Percentiles rank a stretch among this genome's conserved stretches.
phyloP scores from a whole-genome alignment of 1,140 invertebrate genomes.

The Solenopsis fugax region DNA sequence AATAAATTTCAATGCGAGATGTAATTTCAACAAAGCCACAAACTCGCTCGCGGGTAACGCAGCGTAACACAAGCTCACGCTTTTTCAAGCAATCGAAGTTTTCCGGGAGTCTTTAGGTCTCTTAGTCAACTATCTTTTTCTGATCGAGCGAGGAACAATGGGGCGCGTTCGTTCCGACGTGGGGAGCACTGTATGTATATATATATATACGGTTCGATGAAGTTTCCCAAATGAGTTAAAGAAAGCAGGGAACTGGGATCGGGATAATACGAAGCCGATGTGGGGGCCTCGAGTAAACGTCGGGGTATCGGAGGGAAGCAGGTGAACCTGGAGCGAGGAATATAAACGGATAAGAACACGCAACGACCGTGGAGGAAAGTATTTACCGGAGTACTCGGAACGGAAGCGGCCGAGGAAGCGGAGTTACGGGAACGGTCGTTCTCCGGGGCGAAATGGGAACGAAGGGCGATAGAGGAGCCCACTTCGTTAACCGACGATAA shows the following conservation, averaged over 20 bases:
- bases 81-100: constrained; percentile 44
- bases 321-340: constrained; percentile 48
- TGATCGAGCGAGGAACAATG: constrained; percentile 13
- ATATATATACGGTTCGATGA: constrained; percentile 15
- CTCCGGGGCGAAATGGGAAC: constrained; percentile 17
- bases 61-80: not conserved
- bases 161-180: not conserved
- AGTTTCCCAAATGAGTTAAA: constrained; percentile 56
- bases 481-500: constrained; percentile 74
- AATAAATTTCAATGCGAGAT: constrained; percentile 5
- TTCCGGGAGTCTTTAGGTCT: constrained; percentile 2
- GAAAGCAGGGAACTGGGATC: constrained; percentile 45
- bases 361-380: constrained; percentile 49
- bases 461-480: constrained; percentile 47
- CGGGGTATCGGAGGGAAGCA: constrained; percentile 39
- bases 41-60: not conserved
- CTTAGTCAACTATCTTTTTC: constrained; percentile 41
- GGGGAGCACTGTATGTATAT: not conserved
- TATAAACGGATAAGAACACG: constrained; percentile 64
- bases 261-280: constrained; percentile 26
- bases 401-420: constrained; percentile 25
- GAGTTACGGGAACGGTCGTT: constrained; percentile 43
- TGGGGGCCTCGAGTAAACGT: not conserved
- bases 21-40: constrained; percentile 17
- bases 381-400: constrained; percentile 46